phyloP scores from a whole-genome alignment of 2,113 vertebrate genomes.

The Myotis lucifugus region DNA sequence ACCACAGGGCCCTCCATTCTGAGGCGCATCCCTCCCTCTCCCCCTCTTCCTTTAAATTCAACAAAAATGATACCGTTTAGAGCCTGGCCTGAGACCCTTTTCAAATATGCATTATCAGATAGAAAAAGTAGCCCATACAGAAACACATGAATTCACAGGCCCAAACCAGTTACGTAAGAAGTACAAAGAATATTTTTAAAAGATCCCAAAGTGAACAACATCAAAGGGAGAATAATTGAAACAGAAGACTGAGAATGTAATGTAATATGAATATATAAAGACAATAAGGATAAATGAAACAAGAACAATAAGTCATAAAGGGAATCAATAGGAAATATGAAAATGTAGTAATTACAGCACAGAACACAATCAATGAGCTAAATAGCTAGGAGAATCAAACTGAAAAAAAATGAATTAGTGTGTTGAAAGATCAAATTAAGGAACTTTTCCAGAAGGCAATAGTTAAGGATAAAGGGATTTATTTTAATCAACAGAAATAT shows the following conservation, averaged over 20 bases:
- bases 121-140: neutral
- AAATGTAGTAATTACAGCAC: neutral
- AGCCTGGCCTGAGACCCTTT: neutral
- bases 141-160: neutral
- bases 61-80: neutral
- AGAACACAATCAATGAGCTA: neutral
- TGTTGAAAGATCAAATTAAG: neutral
- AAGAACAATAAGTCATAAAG: neutral
- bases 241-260: neutral
- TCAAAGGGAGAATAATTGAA: neutral
- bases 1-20: neutral
- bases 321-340: neutral
- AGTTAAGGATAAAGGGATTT: neutral
- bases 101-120: neutral
- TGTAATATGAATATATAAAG: neutral
- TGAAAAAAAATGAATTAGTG: neutral
- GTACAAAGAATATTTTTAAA: neutral
- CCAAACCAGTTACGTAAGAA: neutral
- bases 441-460: neutral
- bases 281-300: neutral
- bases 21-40: neutral
- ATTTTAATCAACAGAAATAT: constrained; percentile 16
- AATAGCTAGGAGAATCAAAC: neutral
- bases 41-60: neutral
- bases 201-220: neutral